Percentiles rank a stretch among this genome's conserved stretches.
These are phyloP conservation scores for Acrocephalus kingi DNA, from an alignment of 2,113 vertebrate genomes.

Conservation along the genomic window DNA sequence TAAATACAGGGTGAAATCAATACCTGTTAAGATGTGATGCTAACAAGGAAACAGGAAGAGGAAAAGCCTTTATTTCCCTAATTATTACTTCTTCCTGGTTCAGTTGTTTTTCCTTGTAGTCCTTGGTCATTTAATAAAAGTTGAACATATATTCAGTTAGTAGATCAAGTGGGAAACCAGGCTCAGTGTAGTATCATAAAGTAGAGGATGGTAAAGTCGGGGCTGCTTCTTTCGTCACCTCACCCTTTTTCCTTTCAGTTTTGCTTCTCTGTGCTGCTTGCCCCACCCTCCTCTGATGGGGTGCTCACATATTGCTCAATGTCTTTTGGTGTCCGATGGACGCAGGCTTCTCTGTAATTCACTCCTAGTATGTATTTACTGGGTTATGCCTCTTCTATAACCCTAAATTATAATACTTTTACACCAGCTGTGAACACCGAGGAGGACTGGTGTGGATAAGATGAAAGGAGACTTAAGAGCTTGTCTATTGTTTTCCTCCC, in stretches of 20 bases:
- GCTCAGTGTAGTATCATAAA: background rate
- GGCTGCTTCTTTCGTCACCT: background rate
- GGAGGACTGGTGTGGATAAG: background rate
- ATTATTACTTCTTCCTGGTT: background rate
- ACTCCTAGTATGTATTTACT: background rate
- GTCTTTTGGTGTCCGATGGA: background rate
- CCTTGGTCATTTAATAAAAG: background rate
- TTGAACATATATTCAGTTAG: background rate
- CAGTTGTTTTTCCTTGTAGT: background rate
- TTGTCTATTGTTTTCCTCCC: background rate
- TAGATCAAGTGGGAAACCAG: background rate
- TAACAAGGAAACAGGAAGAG: background rate
- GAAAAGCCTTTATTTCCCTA: background rate
- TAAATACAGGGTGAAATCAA: background rate
- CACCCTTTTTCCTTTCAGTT: constrained; percentile 22
- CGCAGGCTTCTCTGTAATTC: background rate
- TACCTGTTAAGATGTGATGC: background rate
- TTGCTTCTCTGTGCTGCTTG: background rate
- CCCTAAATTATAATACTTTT: background rate
- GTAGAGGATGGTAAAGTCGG: background rate
- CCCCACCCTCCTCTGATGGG: background rate
- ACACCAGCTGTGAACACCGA: background rate
- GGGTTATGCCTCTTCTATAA: background rate
- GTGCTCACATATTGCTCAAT: background rate
- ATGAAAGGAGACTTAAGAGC: background rate